Evolutionary conservation across 1,140 invertebrate genomes (phyloP), one percentile per base, ranked within the genome.

Genomic region (Carcinoscorpius rotundicauda): DNA sequence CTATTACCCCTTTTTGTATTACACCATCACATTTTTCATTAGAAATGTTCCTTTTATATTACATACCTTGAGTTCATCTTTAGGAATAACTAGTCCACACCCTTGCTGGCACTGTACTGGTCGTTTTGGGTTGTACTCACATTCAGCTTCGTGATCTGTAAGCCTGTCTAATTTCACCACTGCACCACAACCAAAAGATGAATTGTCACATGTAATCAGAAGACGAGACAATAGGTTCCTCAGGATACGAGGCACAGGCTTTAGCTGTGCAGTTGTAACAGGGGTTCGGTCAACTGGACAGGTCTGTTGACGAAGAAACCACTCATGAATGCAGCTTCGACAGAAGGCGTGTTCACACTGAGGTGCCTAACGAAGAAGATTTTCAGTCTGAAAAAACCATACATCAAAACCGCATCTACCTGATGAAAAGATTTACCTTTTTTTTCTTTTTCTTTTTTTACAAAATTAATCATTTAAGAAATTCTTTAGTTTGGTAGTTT

Each of bases 311-410:
- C 90, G 81, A 61, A 86, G 87, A 66, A 97, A 85, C 94, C 94
- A 97, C 78, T 97, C 91, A 62, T 88, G 88, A 69, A 97, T 97
- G 76, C 94, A 97, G 11, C 83, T 83, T 72, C 86, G 83, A 79
- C 94, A 97, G 81, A 97, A 97, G 65, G 93, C 92, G 81, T 97
- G 93, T 77, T 97, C 94, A 79, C 93, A 97, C 71, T 86, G 85
- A 55, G 92, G 91, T 65, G 92, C 92, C 92, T 97, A 77, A 51
- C 82, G 78, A 29, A 29, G 29, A 29, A 29, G 29, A 29, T 29
- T 29, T 29, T 29, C 29, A 29, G 29, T 29, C 29, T 29, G 29
- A 29, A 29, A 29, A 29, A 29, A 29, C 29, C 29, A 29, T 29
- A 29, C 29, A 29, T 2, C 29, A 29, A 29, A 29, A 29, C 29